phyloP scores from a whole-genome alignment of 1,140 invertebrate genomes.

The Plutomurus gul region DNA sequence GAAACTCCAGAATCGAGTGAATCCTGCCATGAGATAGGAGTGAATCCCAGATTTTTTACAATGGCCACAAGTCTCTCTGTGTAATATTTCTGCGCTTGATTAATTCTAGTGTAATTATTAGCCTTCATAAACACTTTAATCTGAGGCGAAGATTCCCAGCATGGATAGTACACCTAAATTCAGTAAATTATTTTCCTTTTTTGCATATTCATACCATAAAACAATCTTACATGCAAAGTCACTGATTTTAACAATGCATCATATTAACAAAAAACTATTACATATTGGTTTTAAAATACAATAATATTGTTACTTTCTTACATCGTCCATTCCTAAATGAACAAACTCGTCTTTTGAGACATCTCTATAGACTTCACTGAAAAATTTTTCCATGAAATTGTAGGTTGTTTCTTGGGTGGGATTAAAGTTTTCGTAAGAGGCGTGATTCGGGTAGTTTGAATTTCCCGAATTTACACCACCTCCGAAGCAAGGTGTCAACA shows the following conservation, averaged over 20 bases:
- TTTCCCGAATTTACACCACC: constrained; percentile 58
- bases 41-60: constrained; percentile 56
- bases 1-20: constrained; percentile 78
- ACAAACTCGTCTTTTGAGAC: constrained; percentile 77
- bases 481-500: constrained; percentile 76
- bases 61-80: constrained; percentile 39
- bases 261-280: too few relatives aligned
- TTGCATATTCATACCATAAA: neutral
- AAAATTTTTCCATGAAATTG: constrained; percentile 62
- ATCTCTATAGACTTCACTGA: constrained; percentile 67
- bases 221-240: neutral
- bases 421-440: constrained; percentile 68
- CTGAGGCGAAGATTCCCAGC: constrained; percentile 46
- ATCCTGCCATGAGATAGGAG: constrained; percentile 88
- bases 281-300: too few relatives aligned
- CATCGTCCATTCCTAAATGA: constrained; percentile 91
- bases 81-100: constrained; percentile 42
- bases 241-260: too few relatives aligned
- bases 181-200: too few relatives aligned
- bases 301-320: constrained; percentile 58
- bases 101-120: constrained; percentile 29
- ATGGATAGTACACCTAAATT: constrained; percentile 56
- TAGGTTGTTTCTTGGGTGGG: constrained; percentile 64
- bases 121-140: constrained; percentile 39
- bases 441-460: constrained; percentile 52